Evolutionary conservation across 2,888 invertebrate species (phyloP).

Genomic region (Hemistola chrysoprasaria): DNA sequence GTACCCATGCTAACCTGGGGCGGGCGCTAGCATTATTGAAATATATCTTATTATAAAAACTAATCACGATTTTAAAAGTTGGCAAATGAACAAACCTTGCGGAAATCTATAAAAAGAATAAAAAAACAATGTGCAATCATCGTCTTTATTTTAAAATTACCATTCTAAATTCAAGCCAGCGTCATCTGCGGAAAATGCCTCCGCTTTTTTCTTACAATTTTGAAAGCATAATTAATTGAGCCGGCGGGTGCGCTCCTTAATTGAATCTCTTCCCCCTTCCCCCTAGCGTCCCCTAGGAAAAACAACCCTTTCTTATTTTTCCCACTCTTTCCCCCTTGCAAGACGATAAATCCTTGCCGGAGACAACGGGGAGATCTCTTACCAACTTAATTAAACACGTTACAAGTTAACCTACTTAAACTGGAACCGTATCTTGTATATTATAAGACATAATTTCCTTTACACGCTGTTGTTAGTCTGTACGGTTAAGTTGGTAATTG

Average conservation of each 20-base stretch:
- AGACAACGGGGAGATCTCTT: conserved; percentile 77
- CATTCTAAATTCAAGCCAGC: conserved; percentile 21
- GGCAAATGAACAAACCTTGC: too few relatives aligned
- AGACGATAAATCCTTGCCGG: conserved; percentile 80
- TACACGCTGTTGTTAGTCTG: conserved; percentile 9
- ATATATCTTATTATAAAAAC: too few relatives aligned
- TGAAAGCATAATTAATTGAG: conserved; percentile 76
- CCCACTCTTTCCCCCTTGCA: conserved; percentile 69
- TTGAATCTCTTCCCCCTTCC: conserved; percentile 70
- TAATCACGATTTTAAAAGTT: too few relatives aligned
- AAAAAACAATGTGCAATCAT: not conserved
- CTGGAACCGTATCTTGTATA: conserved; percentile 3
- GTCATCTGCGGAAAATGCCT: conserved; percentile 30
- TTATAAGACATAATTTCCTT: conserved; percentile 7
- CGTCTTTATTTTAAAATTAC: conserved; percentile 15
- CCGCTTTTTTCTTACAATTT: conserved; percentile 51
- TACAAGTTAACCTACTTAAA: not conserved
- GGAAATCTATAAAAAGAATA: too few relatives aligned
- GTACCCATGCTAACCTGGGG: too few relatives aligned
- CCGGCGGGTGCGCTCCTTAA: conserved; percentile 64
- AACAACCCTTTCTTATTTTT: conserved; percentile 82
- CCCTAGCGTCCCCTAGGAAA: conserved; percentile 66
- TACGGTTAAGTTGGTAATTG: conserved; percentile 40
- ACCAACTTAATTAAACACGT: conserved; percentile 37
- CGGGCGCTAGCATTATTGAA: too few relatives aligned